phyloP scores from a whole-genome alignment of 2,113 vertebrate genomes.

The human (Homo sapiens) region DNA sequence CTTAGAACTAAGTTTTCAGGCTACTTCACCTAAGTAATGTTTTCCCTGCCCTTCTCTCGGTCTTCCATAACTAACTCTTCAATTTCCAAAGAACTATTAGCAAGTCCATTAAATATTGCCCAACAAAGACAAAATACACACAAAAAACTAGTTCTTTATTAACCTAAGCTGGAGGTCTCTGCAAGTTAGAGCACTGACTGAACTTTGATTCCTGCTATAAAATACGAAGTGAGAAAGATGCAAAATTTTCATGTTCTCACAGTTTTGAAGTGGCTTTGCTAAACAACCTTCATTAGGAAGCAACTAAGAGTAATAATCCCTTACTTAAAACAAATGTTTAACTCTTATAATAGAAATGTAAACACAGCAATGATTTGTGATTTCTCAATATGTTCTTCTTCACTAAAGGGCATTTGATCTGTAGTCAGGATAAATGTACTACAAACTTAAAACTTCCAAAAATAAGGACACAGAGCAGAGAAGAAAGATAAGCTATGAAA shows the following conservation, averaged over 20 bases:
- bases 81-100: slow-evolving; percentile 43
- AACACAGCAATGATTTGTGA: slow-evolving; percentile 49
- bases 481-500: not conserved
- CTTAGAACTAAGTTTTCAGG: not conserved
- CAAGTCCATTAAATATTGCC: slow-evolving; percentile 39
- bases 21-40: not conserved
- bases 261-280: not conserved
- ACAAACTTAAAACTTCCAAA: not conserved
- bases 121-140: not conserved
- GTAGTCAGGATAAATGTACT: not conserved
- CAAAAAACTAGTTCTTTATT: slow-evolving; percentile 26
- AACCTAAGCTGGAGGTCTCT: not conserved
- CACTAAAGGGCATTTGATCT: slow-evolving; percentile 21
- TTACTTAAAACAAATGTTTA: slow-evolving; percentile 64
- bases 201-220: slow-evolving; percentile 23
- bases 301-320: slow-evolving; percentile 15
- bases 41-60: not conserved
- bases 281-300: slow-evolving; percentile 33
- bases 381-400: slow-evolving; percentile 55
- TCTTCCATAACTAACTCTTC: not conserved
- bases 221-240: slow-evolving; percentile 27
- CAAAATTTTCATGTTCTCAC: not conserved
- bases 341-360: slow-evolving; percentile 43
- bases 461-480: not conserved
- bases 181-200: not conserved